Conservation (phyloP, 2,113 vertebrate species). For the Brevimyrus niger region DNA sequence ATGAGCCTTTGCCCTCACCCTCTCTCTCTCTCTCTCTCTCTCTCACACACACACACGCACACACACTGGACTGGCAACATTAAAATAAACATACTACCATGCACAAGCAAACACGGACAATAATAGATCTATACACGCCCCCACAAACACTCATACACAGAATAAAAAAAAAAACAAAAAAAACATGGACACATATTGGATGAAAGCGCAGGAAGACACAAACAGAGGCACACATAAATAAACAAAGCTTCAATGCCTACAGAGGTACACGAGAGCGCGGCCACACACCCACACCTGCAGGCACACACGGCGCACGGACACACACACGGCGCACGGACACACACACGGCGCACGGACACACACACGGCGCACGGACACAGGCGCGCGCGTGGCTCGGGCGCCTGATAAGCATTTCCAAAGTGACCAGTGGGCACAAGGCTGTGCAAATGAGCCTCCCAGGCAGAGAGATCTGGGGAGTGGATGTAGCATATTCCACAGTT, state of each 20-base stretch:
- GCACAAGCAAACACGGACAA: neutral
- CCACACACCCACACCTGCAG: conserved; percentile 17
- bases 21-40: neutral
- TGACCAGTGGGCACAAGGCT: neutral
- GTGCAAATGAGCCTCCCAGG: conserved; percentile 14
- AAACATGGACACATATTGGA: neutral
- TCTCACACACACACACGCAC: neutral
- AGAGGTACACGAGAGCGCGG: conserved; percentile 11
- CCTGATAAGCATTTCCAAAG: neutral
- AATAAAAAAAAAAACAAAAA: neutral
- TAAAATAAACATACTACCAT: neutral
- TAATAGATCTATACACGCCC: neutral
- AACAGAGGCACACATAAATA: neutral
- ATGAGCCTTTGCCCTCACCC: neutral
- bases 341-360: conserved; percentile 18
- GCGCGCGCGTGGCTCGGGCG: neutral
- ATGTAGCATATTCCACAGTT: conserved; percentile 18
- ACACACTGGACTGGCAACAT: neutral
- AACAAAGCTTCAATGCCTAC: neutral
- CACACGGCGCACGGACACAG: neutral
- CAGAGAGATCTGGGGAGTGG: conserved; percentile 13
- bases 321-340: conserved; percentile 21
- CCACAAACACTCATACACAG: neutral
- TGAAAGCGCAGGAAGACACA: neutral
- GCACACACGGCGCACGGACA: neutral